Evolutionary conservation across 2,888 invertebrate genomes (phyloP), one percentile per base, ranked within the genome.

Genomic region (Frankliniella intonsa): DNA sequence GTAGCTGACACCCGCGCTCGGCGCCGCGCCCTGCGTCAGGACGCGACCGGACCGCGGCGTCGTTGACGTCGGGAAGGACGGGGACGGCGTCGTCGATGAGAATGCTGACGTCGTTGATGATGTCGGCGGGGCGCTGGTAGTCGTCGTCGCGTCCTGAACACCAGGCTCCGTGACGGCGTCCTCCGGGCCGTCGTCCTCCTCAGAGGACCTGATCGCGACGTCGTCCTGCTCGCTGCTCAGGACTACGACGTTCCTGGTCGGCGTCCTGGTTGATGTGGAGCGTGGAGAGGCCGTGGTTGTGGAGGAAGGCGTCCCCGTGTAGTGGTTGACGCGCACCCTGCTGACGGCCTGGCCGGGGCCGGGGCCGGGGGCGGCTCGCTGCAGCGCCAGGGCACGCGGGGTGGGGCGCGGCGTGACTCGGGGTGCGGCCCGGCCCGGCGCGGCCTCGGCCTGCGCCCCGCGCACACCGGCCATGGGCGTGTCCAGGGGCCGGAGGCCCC

Each of bases 401-500:
- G 25, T 25, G 22, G 17, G 14, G 69, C 69, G 69, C 0, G n/a
- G 69, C 0, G 22, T 22, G 22, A 38, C 38, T 22, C 22, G 5
- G 22, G 69, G 22, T 11, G 22, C 22, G 69, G 69, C 22, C 69
- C 22, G 9, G 38, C 38, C 38, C 38, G 38, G 38, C 2, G 38
- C 14, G 55, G 55, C 55, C 55, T 55, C 11, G 11, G 55, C 14
- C 55, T 19, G 55, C 5, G 17, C 14, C 55, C 55, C 55, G 38
- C 17, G 55, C 19, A 19, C 17, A 55, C 55, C 14, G 55, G 69
- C 25, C 69, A 25, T 12, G 22, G 69, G 22, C 12, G 9, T 25
- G 25, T 76, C 69, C 25, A 22, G 62, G 82, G 80, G 82, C 27
- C 49, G 85, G 81, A 62, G 69, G 69, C 3, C 69, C 12, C 69